phyloP scores from a whole-genome alignment of 2,888 invertebrate species.

The Calliphora vomitoria region DNA sequence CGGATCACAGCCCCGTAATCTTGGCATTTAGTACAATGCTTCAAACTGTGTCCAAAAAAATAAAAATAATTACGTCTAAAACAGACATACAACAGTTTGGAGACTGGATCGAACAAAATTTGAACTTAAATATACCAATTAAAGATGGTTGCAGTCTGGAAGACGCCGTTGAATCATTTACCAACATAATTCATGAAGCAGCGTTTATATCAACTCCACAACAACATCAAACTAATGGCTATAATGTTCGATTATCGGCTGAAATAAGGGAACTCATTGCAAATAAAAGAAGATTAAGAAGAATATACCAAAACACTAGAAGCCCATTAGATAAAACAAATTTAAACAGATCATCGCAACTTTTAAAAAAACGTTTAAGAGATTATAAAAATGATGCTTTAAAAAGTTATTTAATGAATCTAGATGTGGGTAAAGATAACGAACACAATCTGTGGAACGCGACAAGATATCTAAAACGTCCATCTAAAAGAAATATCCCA shows the following conservation, averaged over 20 bases:
- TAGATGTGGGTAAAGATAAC: not conserved
- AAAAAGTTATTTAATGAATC: not conserved
- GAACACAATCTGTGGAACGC: not conserved
- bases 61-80: conserved; percentile 8
- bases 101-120: conserved; percentile 13
- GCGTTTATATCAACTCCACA: conserved; percentile 35
- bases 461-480: not conserved
- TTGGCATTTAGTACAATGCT: conserved; percentile 2
- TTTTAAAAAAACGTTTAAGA: conserved; percentile 13
- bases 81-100: conserved; percentile 28
- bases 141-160: conserved; percentile 9
- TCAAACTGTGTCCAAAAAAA: conserved; percentile 3
- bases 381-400: conserved; percentile 27
- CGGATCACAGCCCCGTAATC: conserved; percentile 14
- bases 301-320: conserved; percentile 35
- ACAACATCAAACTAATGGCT: conserved; percentile 17
- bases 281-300: conserved; percentile 20
- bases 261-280: conserved; percentile 21
- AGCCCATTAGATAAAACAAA: conserved; percentile 29
- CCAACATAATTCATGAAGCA: conserved; percentile 23
- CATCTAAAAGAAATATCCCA: conserved; percentile 20
- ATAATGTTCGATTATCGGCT: conserved; percentile 28
- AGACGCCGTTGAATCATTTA: conserved; percentile 22
- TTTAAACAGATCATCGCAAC: not conserved
- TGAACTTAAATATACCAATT: conserved; percentile 17